A percentile compares a stretch with the other conserved stretches of the same genome.
Conservation (phyloP, 2,888 invertebrate species). For the Molorchus minor region DNA sequence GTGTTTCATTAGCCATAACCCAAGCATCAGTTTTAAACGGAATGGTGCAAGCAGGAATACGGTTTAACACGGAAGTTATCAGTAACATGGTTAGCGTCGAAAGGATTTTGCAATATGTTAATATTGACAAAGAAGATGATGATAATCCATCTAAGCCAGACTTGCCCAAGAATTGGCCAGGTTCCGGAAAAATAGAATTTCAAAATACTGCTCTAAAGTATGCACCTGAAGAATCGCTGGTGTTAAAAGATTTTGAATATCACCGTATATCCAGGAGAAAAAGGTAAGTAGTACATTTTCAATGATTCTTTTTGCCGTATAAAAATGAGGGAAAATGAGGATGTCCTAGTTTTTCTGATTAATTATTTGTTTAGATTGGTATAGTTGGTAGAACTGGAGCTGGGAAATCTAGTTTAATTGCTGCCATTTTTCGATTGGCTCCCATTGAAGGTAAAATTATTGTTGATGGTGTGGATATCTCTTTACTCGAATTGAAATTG, state of each 20-base stretch:
- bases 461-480: conserved; percentile 80
- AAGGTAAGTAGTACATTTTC: too few species aligned
- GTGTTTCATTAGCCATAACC: background rate
- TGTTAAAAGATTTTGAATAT: conserved; percentile 76
- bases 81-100: conserved; percentile 1
- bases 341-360: too few species aligned
- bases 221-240: conserved; percentile 72
- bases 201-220: too few species aligned
- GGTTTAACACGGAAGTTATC: background rate
- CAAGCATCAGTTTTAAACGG: background rate
- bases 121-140: conserved; percentile 3
- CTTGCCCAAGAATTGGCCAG: too few species aligned
- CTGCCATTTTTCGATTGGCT: conserved; percentile 82
- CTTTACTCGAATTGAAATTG: conserved; percentile 74
- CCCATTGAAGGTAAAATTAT: conserved; percentile 78
- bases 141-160: too few species aligned
- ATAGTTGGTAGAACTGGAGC: conserved; percentile 86
- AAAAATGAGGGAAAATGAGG: too few species aligned
- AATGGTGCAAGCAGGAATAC: background rate
- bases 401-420: conserved; percentile 79
- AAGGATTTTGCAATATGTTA: background rate
- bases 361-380: too few species aligned
- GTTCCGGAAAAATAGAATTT: too few species aligned
- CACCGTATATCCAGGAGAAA: too few species aligned
- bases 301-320: too few species aligned